These are phyloP conservation scores for Euborellia annulipes DNA, from an alignment of 1,140 invertebrate species.

Conservation along the genomic window DNA sequence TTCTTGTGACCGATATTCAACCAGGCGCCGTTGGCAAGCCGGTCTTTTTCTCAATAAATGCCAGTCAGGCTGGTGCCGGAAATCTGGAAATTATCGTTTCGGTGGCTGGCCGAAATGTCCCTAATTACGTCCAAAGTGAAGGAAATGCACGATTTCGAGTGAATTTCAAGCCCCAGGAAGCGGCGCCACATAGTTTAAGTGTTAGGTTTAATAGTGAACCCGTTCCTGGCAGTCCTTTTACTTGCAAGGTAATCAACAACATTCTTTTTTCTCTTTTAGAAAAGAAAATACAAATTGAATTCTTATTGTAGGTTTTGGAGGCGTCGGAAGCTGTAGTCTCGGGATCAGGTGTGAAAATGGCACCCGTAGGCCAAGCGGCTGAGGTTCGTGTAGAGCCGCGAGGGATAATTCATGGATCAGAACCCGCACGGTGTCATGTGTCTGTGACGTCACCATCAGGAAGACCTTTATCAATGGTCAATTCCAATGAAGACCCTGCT, in stretches of 20 bases:
- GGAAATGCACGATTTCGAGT: conserved; percentile 90
- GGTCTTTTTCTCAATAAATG: conserved; percentile 73
- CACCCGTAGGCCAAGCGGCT: conserved; percentile 38
- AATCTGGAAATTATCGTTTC: conserved; percentile 97
- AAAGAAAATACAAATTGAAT: no score
- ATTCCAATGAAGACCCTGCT: no score
- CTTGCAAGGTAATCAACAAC: conserved; percentile 62
- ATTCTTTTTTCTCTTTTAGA: no score
- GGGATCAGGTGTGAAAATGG: conserved; percentile 42
- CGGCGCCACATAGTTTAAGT: conserved; percentile 71
- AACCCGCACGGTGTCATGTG: conserved; percentile 37
- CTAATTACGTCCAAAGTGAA: conserved; percentile 95
- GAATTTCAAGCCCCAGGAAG: conserved; percentile 91
- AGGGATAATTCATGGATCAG: conserved; percentile 20
- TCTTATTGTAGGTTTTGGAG: conserved; percentile 31
- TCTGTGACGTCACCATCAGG: conserved; percentile 64
- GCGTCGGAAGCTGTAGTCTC: conserved; percentile 39
- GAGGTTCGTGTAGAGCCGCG: conserved; percentile 43
- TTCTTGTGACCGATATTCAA: conserved; percentile 78
- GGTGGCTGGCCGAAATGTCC: conserved; percentile 93
- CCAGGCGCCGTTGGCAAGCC: conserved; percentile 80
- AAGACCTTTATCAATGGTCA: conserved; percentile 21
- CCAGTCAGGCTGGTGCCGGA: conserved; percentile 71
- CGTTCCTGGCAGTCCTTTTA: conserved; percentile 84
- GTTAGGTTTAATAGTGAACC: conserved; percentile 93